A percentile compares a stretch with the other conserved stretches of the same genome.
These are phyloP conservation scores for Actinostola sp. DNA, from an alignment of 92 coral and sea anemone genomes.

Conservation along the genomic window DNA sequence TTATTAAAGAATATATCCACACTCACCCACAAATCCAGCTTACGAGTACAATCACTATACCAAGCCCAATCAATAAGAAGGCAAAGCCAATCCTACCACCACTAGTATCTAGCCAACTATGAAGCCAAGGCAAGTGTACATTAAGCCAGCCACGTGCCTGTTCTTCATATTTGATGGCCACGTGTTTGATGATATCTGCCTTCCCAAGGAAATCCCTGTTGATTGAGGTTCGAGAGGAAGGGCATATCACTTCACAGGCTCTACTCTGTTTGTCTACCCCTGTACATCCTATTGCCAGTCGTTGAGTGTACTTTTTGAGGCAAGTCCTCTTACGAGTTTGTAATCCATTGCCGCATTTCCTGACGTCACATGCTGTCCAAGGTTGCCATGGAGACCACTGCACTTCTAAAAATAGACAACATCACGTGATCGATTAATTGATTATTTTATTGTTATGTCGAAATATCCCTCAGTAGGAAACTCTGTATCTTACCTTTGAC, in stretches of 20 bases:
- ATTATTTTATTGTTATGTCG: background rate
- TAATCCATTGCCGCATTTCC: constrained; percentile 21
- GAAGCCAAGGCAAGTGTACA: constrained; percentile 14
- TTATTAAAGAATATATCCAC: background rate
- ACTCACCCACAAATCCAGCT: constrained; percentile 29
- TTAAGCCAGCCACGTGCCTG: constrained; percentile 13
- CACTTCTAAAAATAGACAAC: constrained; percentile 5
- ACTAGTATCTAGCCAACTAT: constrained; percentile 3
- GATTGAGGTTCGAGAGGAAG: background rate
- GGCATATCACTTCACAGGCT: constrained; percentile 10
- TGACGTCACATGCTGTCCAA: constrained; percentile 23
- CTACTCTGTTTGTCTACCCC: constrained; percentile 8
- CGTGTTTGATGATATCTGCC: constrained; percentile 1
- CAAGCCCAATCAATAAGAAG: background rate
- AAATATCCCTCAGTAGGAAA: background rate
- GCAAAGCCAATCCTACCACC: constrained; percentile 26
- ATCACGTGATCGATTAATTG: background rate
- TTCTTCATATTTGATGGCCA: constrained; percentile 1
- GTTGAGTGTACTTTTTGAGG: constrained; percentile 1
- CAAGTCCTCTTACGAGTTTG: constrained; percentile 20
- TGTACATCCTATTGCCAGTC: constrained; percentile 10
- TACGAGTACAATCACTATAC: constrained; percentile 11
- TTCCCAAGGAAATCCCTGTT: background rate
- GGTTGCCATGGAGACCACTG: constrained; percentile 44
- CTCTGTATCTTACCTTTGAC: constrained; percentile 14